Conservation (phyloP, 2,797 vertebrate species). For the Natrix natrix region DNA sequence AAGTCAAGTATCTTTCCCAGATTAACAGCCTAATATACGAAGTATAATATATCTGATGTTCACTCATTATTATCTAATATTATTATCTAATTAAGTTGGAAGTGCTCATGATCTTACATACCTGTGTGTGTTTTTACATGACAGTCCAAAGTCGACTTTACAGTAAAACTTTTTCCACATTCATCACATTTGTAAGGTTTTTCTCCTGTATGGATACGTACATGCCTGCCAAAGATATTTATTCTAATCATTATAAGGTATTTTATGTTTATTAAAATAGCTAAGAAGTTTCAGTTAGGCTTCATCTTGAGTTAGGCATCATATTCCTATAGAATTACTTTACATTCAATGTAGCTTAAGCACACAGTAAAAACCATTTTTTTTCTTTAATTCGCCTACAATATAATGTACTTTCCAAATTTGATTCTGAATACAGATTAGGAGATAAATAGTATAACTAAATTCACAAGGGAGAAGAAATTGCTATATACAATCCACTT, state of each 20-base stretch:
- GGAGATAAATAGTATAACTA: not conserved
- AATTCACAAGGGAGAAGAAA: not conserved
- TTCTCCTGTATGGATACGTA: constrained; percentile 97
- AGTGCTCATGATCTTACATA: constrained; percentile 59
- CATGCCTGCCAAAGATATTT: constrained; percentile 76
- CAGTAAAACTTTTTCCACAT: constrained; percentile 95
- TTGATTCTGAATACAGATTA: not conserved
- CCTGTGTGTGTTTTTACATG: constrained; percentile 97
- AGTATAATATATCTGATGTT: not conserved
- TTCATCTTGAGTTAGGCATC: not conserved
- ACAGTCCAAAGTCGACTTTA: constrained; percentile 97
- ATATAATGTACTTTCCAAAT: not conserved
- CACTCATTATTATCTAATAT: not conserved
- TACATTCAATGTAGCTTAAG: not conserved
- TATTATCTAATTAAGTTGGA: not conserved
- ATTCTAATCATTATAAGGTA: constrained; percentile 6
- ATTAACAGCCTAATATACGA: not conserved
- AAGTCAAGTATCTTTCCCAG: not conserved
- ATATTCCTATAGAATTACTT: not conserved
- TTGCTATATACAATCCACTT: not conserved
- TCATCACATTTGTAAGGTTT: constrained; percentile 95
- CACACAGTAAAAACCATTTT: not conserved
- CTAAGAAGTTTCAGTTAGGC: constrained; percentile 1
- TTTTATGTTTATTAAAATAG: not conserved
- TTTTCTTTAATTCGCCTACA: not conserved